Percentiles rank a stretch among this genome's conserved stretches.
Conservation (phyloP, 2,797 vertebrate species). For the Anabacerthia variegaticeps region DNA sequence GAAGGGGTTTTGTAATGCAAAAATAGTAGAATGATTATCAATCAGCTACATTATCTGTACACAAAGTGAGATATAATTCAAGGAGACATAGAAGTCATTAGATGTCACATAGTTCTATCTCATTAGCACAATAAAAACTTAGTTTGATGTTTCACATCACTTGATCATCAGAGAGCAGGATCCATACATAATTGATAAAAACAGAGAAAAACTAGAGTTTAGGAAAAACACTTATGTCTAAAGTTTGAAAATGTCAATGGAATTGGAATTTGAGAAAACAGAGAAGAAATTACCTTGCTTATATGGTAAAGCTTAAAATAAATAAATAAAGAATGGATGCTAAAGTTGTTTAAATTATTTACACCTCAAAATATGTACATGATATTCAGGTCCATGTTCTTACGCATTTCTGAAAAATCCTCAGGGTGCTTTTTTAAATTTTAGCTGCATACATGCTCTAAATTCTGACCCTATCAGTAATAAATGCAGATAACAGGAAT, state of each 20-base stretch:
- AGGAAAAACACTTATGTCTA: neutral
- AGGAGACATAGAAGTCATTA: conserved; percentile 42
- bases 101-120: conserved; percentile 10
- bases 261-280: neutral
- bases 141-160: conserved; percentile 2
- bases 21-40: neutral
- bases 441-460: neutral
- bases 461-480: neutral
- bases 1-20: neutral
- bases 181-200: conserved; percentile 50
- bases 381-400: neutral
- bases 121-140: conserved; percentile 54
- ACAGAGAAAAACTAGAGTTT: neutral
- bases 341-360: neutral
- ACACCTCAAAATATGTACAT: neutral
- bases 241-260: neutral
- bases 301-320: neutral
- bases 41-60: neutral
- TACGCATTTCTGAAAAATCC: neutral
- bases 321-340: neutral
- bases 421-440: neutral
- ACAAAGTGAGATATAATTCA: conserved; percentile 17
- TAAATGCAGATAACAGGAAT: neutral
- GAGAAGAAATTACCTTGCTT: neutral
- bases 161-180: conserved; percentile 30